These are phyloP conservation scores for Forpus xanthops DNA, from an alignment of 2,797 vertebrate genomes.

Conservation along the genomic window DNA sequence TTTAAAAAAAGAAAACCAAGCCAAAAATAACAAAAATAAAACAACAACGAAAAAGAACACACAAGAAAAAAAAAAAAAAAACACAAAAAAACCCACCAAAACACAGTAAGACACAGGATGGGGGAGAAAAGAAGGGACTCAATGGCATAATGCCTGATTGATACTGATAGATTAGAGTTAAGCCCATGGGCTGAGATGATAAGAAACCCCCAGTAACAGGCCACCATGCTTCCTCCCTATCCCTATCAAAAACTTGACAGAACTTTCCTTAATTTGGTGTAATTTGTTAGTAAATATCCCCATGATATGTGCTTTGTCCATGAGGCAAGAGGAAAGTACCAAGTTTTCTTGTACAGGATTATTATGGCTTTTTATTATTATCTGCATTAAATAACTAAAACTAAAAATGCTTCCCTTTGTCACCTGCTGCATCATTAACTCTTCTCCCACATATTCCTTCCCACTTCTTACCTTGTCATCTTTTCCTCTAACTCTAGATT, in stretches of 20 bases:
- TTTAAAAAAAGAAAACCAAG: neutral
- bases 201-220: neutral
- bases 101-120: neutral
- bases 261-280: neutral
- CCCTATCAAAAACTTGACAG: neutral
- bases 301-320: neutral
- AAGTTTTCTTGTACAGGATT: neutral
- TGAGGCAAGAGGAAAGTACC: neutral
- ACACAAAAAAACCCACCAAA: neutral
- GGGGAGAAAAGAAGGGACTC: neutral
- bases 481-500: conserved; percentile 79
- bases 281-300: neutral
- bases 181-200: neutral
- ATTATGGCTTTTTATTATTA: neutral
- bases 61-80: too few relatives aligned
- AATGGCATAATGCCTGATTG: neutral
- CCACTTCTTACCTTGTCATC: conserved; percentile 86
- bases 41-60: neutral
- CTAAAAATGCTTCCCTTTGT: neutral
- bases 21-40: neutral
- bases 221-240: neutral
- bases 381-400: neutral
- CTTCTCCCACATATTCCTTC: neutral
- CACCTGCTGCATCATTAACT: neutral
- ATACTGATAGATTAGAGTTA: neutral